Evolutionary conservation across 2,113 vertebrate genomes (phyloP).

Genomic region (Pollimyrus isidori): DNA sequence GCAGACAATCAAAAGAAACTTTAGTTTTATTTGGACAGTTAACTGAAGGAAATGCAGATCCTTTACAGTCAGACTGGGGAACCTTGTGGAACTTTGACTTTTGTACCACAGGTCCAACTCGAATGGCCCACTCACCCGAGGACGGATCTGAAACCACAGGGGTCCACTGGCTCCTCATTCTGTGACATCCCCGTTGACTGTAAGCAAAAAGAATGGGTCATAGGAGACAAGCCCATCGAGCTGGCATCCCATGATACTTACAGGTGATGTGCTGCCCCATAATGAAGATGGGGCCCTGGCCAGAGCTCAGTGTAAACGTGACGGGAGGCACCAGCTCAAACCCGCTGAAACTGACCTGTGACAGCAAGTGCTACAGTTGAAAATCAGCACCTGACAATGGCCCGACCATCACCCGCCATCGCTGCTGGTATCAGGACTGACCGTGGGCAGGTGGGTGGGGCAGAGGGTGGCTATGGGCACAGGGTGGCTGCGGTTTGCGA

Average conservation of each 20-base stretch:
- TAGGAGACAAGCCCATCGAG: not conserved
- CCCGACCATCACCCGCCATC: not conserved
- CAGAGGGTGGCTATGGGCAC: conserved; percentile 47
- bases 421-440: conserved; percentile 25
- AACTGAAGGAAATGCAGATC: not conserved
- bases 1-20: not conserved
- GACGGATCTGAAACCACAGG: not conserved
- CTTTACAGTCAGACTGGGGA: not conserved
- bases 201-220: not conserved
- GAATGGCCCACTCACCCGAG: not conserved
- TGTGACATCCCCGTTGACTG: not conserved
- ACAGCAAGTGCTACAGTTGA: not conserved
- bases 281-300: conserved; percentile 55
- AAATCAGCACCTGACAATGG: not conserved
- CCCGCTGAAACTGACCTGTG: conserved; percentile 47
- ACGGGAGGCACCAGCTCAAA: conserved; percentile 55
- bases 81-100: not conserved
- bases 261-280: conserved; percentile 45
- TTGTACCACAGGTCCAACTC: not conserved
- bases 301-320: conserved; percentile 49
- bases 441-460: conserved; percentile 46
- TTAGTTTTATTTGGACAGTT: not conserved
- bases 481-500: conserved; percentile 13
- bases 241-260: conserved; percentile 36
- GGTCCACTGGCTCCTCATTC: not conserved